Evolutionary conservation across 2,113 vertebrate species (phyloP), one percentile per base, ranked within the genome.

Genomic region (Argyrosomus japonicus): DNA sequence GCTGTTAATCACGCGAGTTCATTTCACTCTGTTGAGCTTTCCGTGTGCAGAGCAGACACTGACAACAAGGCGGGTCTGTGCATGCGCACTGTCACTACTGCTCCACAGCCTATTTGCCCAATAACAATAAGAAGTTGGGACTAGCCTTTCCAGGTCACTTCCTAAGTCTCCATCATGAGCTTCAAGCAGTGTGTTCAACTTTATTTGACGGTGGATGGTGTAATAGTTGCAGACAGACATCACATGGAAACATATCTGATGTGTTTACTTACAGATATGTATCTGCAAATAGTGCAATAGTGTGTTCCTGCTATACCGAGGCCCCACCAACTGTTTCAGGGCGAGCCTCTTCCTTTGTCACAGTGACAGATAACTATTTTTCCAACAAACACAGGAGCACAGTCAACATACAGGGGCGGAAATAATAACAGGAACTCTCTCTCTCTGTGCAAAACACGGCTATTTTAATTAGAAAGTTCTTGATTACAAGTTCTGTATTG

Each of bases 11-110:
- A 90, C 78, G 77, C 79, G 47, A 87, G 81, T 85, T 83, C 14
- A 51, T 89, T 87, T 86, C 80, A 82, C 78, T 72, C 80, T 29
- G 84, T 69, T 68, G 75, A 69, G 90, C 71, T 74, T 71, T 81
- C 19, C 47, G 15, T 60, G 65, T 27, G 8, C 43, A 32, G 12
- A 58, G 40, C 27, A 32, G 48, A 73, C 47, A 27, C 54, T 82
- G 51, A 50, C 56, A 62, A 76, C 67, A 19, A 74, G 81, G 81
- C 75, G 75, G 84, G 84, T 61, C 82, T 43, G 84, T 1, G 89
- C 93, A 93, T 90, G 93, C 91, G 93, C 89, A 71, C 3, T 80
- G 47, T 9, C 25, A 19, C 64, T 36, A 3, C 70, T 70, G 19
- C 77, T 64, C 50, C 77, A 14, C 36, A 40, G 36, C 36, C 36